Percentiles rank a stretch among this genome's conserved stretches.
phyloP scores from a whole-genome alignment of 2,888 invertebrate species.

The Nemotelus pantherinus region DNA sequence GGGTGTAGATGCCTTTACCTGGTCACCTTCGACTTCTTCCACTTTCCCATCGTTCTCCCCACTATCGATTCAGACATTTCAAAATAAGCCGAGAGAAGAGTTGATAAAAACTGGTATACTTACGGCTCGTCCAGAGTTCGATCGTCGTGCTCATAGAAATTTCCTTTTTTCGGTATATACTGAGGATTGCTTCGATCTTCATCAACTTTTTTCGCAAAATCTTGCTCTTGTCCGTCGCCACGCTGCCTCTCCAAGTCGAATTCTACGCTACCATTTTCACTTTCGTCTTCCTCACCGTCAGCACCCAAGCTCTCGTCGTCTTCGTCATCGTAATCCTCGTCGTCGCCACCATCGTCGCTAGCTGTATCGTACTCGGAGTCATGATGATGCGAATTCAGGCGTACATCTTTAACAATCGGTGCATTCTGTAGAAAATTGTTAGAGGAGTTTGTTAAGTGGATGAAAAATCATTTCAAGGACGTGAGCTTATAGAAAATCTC shows the following conservation, averaged over 20 bases:
- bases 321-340: constrained; percentile 61
- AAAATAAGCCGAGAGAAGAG: not conserved
- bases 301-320: constrained; percentile 58
- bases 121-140: constrained; percentile 79
- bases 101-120: constrained; percentile 52
- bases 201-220: constrained; percentile 80
- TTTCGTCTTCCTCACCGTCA: constrained; percentile 56
- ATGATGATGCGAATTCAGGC: constrained; percentile 61
- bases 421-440: constrained; percentile 7
- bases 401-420: constrained; percentile 27
- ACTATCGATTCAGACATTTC: constrained; percentile 45
- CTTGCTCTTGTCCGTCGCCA: constrained; percentile 75
- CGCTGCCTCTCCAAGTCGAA: constrained; percentile 69
- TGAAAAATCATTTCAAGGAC: too few species aligned
- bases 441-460: not conserved
- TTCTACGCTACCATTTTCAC: constrained; percentile 52
- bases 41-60: constrained; percentile 60
- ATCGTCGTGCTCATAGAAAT: constrained; percentile 97
- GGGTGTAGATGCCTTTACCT: constrained; percentile 55
- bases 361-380: constrained; percentile 66
- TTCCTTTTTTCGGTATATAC: constrained; percentile 94
- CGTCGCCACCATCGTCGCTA: constrained; percentile 61
- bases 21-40: constrained; percentile 62
- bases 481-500: too few species aligned
- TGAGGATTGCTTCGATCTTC: constrained; percentile 97